Evolutionary conservation across 2,797 vertebrate genomes (phyloP), one percentile per base, ranked within the genome.

Genomic region (Thunnus albacares): DNA sequence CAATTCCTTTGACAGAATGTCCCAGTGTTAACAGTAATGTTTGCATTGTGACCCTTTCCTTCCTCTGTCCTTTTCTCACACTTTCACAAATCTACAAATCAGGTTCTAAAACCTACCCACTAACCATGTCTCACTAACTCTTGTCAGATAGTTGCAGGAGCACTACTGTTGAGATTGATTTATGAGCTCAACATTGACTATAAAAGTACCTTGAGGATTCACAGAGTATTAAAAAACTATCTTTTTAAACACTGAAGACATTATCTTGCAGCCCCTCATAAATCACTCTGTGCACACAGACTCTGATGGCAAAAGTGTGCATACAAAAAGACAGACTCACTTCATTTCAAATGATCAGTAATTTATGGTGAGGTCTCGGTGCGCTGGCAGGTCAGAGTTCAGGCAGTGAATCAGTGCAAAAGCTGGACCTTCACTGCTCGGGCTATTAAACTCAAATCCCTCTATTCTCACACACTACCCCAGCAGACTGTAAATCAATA

Each of bases 131-230:
- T 75, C 11, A 45, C 43, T 57, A 68, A 77, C 56, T 61, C 30
- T 69, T 74, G 77, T 86, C 82, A 88, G 82, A 75, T 62, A 65
- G 83, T 64, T 52, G 69, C 88, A 91, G 88, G 90, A 86, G 80
- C 30, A 80, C 92, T 92, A 87, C 70, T 82, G 52, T 61, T 85
- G 83, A 60, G 52, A 67, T 7, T 95, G 93, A 96, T 96, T 94
- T 93, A 96, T 89, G 81, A 86, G 79, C 76, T 66, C 77, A 81
- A 24, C 71, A 87, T 90, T 91, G 73, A 86, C 84, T 93, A 74
- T 92, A 84, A 93, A 94, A 52, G 86, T 28, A 90, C 87, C 75
- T 91, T 69, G 63, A 86, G 89, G 87, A 95, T 90, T 95, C 91
- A 92, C 85, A 81, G 87, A 83, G 78, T 94, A 93, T 93, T 95